Conservation (phyloP, 2,797 vertebrate genomes). For the Thalassophryne amazonica region DNA sequence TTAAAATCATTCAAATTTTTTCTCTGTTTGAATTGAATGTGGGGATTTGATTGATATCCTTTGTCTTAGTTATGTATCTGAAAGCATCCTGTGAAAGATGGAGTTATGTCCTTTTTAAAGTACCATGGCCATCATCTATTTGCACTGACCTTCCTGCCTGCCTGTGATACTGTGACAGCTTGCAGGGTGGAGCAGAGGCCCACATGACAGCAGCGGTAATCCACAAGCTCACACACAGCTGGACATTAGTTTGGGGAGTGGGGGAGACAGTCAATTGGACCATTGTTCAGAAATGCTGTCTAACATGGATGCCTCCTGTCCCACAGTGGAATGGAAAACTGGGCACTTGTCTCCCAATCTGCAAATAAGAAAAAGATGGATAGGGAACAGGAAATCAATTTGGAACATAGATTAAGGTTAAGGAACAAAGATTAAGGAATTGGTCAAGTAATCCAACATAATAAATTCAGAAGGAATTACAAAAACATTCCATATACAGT, state of each 20-base stretch:
- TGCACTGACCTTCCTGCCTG: slow-evolving; percentile 81
- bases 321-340: too few species aligned
- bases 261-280: slow-evolving; percentile 70
- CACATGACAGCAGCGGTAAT: slow-evolving; percentile 85
- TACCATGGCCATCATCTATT: slow-evolving; percentile 29
- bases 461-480: too few species aligned
- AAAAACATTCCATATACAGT: too few species aligned
- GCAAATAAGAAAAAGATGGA: too few species aligned
- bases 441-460: too few species aligned
- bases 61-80: background rate
- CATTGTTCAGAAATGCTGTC: slow-evolving; percentile 75
- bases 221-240: slow-evolving; percentile 71
- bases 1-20: too few species aligned
- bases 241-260: slow-evolving; percentile 56
- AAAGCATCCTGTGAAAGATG: background rate
- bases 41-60: background rate
- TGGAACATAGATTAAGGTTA: too few species aligned
- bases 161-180: slow-evolving; percentile 76
- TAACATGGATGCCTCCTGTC: slow-evolving; percentile 57
- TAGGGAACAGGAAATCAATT: too few species aligned
- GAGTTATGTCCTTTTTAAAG: background rate
- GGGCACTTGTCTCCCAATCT: too few species aligned
- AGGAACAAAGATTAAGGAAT: too few species aligned
- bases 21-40: background rate
- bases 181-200: slow-evolving; percentile 79